Conservation (phyloP, 2,113 vertebrate genomes). For the Scopus umbretta region DNA sequence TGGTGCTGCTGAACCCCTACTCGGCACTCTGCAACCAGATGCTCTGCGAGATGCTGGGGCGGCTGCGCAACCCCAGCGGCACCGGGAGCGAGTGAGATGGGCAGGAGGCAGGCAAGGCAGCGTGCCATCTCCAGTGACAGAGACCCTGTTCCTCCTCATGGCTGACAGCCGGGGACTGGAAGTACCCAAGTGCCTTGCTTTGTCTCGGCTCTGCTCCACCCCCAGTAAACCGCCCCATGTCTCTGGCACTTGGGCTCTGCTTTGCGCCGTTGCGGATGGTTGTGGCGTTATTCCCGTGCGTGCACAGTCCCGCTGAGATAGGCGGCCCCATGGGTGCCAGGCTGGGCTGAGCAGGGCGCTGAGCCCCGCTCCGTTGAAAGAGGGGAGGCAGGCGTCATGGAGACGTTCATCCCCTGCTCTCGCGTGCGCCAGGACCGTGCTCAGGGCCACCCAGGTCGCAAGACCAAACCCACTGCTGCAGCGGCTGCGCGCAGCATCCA, state of each 20-base stretch:
- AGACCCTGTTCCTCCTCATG: background rate
- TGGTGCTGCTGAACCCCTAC: conserved; percentile 87
- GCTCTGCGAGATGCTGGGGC: conserved; percentile 83
- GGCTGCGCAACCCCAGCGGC: conserved; percentile 71
- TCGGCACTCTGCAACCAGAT: conserved; percentile 95
- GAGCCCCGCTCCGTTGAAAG: too few species aligned
- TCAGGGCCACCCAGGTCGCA: fast-evolving
- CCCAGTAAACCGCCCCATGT: background rate
- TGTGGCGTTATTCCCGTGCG: fast-evolving
- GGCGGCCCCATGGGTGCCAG: fast-evolving
- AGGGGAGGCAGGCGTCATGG: fast-evolving
- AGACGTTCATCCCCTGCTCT: fast-evolving
- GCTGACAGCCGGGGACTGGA: background rate
- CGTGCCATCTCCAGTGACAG: fast-evolving
- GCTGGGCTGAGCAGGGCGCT: background rate
- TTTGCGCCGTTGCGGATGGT: fast-evolving
- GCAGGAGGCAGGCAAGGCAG: background rate
- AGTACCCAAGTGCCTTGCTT: background rate
- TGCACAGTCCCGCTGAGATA: background rate
- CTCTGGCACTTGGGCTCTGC: background rate
- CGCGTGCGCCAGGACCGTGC: too few species aligned
- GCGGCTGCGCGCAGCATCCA: background rate
- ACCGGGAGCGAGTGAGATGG: background rate
- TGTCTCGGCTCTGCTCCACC: background rate
- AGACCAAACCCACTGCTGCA: fast-evolving